These are phyloP conservation scores for Macropis europaea DNA, from an alignment of 2,888 invertebrate genomes.

Conservation along the genomic window DNA sequence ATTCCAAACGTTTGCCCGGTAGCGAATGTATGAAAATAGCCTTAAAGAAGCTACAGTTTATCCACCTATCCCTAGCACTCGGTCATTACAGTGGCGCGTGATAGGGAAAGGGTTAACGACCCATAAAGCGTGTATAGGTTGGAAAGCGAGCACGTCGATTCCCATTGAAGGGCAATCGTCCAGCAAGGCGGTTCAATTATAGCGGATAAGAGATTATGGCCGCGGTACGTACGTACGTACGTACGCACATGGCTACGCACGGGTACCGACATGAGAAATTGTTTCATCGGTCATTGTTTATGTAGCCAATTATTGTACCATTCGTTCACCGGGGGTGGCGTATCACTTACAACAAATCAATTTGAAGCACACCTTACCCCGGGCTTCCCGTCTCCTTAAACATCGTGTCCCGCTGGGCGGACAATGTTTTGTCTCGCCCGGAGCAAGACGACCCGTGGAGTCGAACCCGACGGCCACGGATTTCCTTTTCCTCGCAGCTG, in stretches of 20 bases:
- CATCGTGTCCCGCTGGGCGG: conserved; percentile 60
- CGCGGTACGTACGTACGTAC: background rate
- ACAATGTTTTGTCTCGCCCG: conserved; percentile 61
- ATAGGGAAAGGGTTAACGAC: too few species aligned
- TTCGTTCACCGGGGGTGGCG: conserved; percentile 62
- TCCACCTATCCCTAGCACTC: too few species aligned
- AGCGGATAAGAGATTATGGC: conserved; percentile 42
- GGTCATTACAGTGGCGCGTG: too few species aligned
- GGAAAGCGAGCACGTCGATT: background rate
- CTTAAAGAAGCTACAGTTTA: too few species aligned
- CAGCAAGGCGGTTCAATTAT: conserved; percentile 44
- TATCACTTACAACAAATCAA: conserved; percentile 65
- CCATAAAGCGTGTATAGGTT: too few species aligned
- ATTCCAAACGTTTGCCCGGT: too few species aligned
- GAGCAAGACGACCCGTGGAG: conserved; percentile 46
- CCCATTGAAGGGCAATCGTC: conserved; percentile 15
- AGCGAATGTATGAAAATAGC: too few species aligned
- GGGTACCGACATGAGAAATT: conserved; percentile 52
- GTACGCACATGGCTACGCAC: background rate
- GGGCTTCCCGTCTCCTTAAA: conserved; percentile 39
- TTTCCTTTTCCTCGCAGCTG: conserved; percentile 39
- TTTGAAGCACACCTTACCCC: conserved; percentile 55
- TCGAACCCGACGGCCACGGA: conserved; percentile 13
- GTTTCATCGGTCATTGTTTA: conserved; percentile 64
- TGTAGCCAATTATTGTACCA: conserved; percentile 64